Conservation (phyloP, 2,888 invertebrate genomes). For the Cheiracanthium punctorium region DNA sequence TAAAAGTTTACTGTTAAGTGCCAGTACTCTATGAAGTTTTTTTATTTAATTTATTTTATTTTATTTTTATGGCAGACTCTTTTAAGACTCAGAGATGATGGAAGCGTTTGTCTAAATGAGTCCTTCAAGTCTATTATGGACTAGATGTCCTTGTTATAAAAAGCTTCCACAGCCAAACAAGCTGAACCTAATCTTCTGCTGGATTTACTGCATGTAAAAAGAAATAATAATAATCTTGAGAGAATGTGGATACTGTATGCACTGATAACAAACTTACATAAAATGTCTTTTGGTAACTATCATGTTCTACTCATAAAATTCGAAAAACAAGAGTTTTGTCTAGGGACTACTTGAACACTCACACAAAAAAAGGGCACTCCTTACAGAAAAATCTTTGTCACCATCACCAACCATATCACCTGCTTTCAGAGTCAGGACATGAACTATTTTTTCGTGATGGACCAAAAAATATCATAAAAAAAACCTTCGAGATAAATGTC, state of each 20-base stretch:
- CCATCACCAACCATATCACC: conserved; percentile 3
- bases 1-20: no score
- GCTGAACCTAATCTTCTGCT: no score
- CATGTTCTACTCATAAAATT: background rate
- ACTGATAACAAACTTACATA: background rate
- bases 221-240: background rate
- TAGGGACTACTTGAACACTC: no score
- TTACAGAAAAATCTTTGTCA: background rate
- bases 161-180: no score
- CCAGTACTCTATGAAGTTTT: no score
- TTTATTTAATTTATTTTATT: no score
- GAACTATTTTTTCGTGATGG: background rate
- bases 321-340: background rate
- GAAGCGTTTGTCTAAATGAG: no score
- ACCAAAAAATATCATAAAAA: background rate
- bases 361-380: background rate
- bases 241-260: background rate
- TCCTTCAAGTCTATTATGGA: no score
- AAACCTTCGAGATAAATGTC: conserved; percentile 60
- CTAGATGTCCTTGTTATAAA: no score
- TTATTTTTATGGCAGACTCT: no score
- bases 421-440: background rate
- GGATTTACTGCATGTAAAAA: background rate
- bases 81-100: no score
- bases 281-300: background rate